Evolutionary conservation across 2,888 invertebrate species (phyloP), one percentile per base, ranked within the genome.

Genomic region (Tholera decimalis): DNA sequence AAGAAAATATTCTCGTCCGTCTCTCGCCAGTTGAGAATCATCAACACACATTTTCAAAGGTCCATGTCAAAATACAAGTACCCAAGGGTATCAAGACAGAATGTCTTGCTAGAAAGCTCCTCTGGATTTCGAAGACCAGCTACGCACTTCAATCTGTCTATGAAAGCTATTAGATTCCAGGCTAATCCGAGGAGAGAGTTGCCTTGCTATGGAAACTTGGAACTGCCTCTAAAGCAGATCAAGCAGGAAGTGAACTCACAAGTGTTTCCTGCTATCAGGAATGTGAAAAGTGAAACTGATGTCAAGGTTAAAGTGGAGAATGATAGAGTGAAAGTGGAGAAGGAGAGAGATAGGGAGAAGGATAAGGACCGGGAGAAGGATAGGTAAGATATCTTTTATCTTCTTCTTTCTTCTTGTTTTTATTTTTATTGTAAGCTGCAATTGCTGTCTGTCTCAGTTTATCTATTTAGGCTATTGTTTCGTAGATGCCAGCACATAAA

Each of bases 191-290:
- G 93, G 58, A 90, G 95, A 59, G 87, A 93, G 70, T 75, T 95
- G 22, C 96, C 96, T 0, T 96, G 95, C 61, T 96, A 96, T 72
- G 96, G 96, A 0, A 96, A 96, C 58, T 73, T 96, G 69, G 95
- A 95, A 80, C 78, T 96, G 63, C 95, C 95, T 0, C 83, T 94
- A 22, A 95, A 95, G 18, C 64, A 64, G 79, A 87, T 93, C 0
- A 95, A 95, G 51, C 93, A 94, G 41, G 95, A 95, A 55, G 85
- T 83, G 0, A 77, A 85, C 0, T 83, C 90, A 0, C 92, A 92
- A 63, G 84, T 93, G 15, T 93, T 87, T 58, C 88, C 92, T 0
- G 86, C 89, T 0, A 88, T 93, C 1, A 88, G 88, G 46, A 86
- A 82, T 83, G 80, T 90, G 22, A 89, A 59, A 26, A 77, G 77